phyloP scores from a whole-genome alignment of 2,797 vertebrate genomes.

The Enteromius fasciolatus region DNA sequence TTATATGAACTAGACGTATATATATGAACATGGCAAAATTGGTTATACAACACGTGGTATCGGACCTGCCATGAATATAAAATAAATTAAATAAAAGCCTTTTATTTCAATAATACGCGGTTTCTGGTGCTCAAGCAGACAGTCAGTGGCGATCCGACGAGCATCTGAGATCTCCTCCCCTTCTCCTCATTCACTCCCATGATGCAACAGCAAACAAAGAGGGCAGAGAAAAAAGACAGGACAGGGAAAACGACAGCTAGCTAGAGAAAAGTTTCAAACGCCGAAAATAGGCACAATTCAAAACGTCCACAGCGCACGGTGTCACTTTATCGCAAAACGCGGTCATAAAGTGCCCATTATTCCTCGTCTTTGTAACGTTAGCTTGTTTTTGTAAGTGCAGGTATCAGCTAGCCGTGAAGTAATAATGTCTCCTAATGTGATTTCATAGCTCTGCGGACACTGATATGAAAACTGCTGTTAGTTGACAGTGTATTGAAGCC shows the following conservation, averaged over 20 bases:
- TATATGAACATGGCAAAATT: neutral
- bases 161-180: neutral
- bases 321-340: neutral
- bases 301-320: neutral
- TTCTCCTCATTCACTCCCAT: slow-evolving; percentile 49
- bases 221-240: slow-evolving; percentile 51
- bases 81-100: neutral
- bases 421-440: slow-evolving; percentile 37
- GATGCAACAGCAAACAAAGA: slow-evolving; percentile 67
- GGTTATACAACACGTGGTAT: neutral
- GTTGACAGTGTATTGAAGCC: slow-evolving; percentile 41
- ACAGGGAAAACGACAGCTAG: slow-evolving; percentile 28
- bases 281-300: slow-evolving; percentile 15
- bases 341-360: neutral
- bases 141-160: neutral
- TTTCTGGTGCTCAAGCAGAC: neutral
- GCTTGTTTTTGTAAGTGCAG: slow-evolving; percentile 19
- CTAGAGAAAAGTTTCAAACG: slow-evolving; percentile 55
- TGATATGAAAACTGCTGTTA: slow-evolving; percentile 40
- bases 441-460: slow-evolving; percentile 19
- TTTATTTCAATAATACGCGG: neutral
- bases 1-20: neutral
- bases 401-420: slow-evolving; percentile 27
- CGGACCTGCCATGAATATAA: neutral
- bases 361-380: neutral